phyloP scores from a whole-genome alignment of 2,797 vertebrate genomes.

The Luscinia megarhynchos region DNA sequence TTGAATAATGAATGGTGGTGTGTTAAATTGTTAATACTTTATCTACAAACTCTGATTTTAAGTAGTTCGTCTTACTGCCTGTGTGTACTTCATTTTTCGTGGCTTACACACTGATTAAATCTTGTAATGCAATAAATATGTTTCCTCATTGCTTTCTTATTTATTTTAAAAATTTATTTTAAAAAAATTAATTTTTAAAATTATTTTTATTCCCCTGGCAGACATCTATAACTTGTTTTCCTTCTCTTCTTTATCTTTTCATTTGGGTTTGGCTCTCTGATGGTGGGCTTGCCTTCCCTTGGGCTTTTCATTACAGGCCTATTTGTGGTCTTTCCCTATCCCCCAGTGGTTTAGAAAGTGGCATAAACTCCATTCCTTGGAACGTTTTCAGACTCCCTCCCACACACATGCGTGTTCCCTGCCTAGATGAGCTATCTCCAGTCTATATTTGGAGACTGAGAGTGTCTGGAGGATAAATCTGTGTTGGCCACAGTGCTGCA shows the following conservation, averaged over 20 bases:
- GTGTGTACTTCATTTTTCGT: neutral
- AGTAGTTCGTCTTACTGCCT: neutral
- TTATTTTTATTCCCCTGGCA: neutral
- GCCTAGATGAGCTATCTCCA: neutral
- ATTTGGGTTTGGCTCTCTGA: neutral
- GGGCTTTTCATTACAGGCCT: neutral
- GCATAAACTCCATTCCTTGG: neutral
- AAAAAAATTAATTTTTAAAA: too few species aligned
- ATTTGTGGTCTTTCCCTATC: neutral
- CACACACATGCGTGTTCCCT: neutral
- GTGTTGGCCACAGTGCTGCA: neutral
- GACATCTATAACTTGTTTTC: neutral
- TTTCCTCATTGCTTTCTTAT: neutral
- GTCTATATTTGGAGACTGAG: conserved; percentile 19
- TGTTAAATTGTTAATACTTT: conserved; percentile 7
- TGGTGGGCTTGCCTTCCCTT: neutral
- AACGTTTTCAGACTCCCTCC: neutral
- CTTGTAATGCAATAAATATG: neutral
- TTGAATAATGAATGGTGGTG: neutral
- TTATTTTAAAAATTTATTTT: neutral
- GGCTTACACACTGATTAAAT: neutral
- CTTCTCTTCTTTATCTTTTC: neutral
- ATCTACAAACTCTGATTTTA: neutral
- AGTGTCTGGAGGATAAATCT: conserved; percentile 15
- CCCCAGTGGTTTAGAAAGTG: neutral